Evolutionary conservation across 2,888 invertebrate species (phyloP), one percentile per base, ranked within the genome.

Genomic region (Lysandra coridon): DNA sequence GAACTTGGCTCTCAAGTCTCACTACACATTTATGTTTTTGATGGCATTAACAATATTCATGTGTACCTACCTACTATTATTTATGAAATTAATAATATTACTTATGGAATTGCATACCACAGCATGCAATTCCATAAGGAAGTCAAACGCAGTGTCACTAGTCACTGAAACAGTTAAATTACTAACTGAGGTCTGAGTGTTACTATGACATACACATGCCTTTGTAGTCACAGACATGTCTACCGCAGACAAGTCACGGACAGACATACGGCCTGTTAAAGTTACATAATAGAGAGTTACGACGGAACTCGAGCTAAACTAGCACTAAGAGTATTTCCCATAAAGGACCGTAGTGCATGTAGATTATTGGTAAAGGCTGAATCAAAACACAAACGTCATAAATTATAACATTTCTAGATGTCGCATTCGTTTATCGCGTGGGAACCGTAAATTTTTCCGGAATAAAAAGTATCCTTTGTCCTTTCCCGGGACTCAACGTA

Each of bases 181-280:
- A 37, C 33, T 69, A 69, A 69, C 69, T 69, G 49, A 10, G 49
- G 49, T 49, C 10, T 49, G 14, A 69, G 33, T 69, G 69, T 69
- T 69, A 69, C 30, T 69, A 37, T 69, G 69, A 37, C 69, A 69
- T 30, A 30, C 30, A 64, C 64, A 33, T 64, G 33, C 33, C 33
- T 69, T 69, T 69, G 69, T 69, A 69, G 69, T 69, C 33, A 64
- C 64, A 33, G 69, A 69, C 69, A 69, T 37, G 69, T 69, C 69
- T 33, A 37, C 69, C 33, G 33, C 40, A 64, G 64, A 78, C 78
- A 14, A n/a, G 60, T 64, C 78, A 69, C 69, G 14, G 69, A 69
- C 17, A 69, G 69, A 69, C 69, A 69, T 69, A 69, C 30, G 33
- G 69, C 33, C 33, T 33, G 75, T 78, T 78, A 69, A 69, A 69